Evolutionary conservation across 2,797 vertebrate genomes (phyloP).

Genomic region (Gymnocypris eckloni): DNA sequence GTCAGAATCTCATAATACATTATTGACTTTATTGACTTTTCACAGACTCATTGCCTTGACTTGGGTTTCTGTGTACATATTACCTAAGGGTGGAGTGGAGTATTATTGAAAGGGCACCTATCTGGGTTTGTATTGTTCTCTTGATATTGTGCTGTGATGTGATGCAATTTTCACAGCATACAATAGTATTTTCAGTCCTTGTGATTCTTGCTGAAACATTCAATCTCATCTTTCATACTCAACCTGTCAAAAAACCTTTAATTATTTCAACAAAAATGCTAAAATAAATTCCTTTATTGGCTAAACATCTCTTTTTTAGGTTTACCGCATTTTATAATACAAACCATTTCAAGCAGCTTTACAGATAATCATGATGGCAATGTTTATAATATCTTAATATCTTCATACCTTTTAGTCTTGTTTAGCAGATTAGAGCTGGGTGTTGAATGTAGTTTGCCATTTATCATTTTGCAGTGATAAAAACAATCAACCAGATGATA

Average conservation of each 20-base stretch:
- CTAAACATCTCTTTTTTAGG: background rate
- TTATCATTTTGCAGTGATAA: background rate
- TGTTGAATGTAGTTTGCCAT: background rate
- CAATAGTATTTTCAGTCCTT: background rate
- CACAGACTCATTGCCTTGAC: constrained; percentile 8
- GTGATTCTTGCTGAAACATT: background rate
- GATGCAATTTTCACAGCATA: background rate
- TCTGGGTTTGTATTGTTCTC: background rate
- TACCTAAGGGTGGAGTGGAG: background rate
- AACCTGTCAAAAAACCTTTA: background rate
- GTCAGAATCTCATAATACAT: constrained; percentile 24
- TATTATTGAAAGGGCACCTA: background rate
- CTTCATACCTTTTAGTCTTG: background rate
- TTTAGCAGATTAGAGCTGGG: background rate
- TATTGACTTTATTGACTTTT: constrained; percentile 40
- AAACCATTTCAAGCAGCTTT: background rate
- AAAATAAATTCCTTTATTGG: background rate
- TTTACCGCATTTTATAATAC: background rate
- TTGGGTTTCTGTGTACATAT: constrained; percentile 11
- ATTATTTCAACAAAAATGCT: background rate
- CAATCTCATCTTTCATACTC: background rate
- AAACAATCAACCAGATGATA: background rate
- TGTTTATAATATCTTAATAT: background rate
- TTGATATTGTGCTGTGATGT: background rate
- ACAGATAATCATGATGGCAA: background rate